phyloP scores from a whole-genome alignment of 2,888 invertebrate species.

The Hirtodrosophila cameraria region DNA sequence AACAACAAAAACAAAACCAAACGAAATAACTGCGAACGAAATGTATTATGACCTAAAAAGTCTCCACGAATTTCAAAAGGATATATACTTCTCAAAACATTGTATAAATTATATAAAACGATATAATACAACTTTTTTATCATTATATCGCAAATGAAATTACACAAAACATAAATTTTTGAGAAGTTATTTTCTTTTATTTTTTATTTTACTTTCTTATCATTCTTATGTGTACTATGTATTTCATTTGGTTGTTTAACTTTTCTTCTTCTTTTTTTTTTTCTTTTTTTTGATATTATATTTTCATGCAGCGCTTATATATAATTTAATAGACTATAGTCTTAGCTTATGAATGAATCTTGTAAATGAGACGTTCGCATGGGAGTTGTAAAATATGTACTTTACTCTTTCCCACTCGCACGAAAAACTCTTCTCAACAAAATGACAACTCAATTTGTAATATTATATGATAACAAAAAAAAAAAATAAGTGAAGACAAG shows the following conservation, averaged over 20 bases:
- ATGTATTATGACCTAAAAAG: constrained; percentile 17
- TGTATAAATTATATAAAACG: too few species aligned
- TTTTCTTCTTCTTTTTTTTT: too few species aligned
- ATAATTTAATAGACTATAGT: constrained; percentile 49
- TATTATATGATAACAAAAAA: constrained; percentile 64
- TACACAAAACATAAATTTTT: too few species aligned
- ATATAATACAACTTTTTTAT: too few species aligned
- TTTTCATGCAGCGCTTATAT: constrained; percentile 23
- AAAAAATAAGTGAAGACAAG: constrained; percentile 62
- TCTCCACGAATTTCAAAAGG: too few species aligned
- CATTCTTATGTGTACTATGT: not conserved
- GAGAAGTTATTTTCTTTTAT: not conserved
- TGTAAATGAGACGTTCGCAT: constrained; percentile 67
- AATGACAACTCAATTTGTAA: constrained; percentile 82
- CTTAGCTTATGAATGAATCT: constrained; percentile 37
- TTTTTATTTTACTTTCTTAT: not conserved
- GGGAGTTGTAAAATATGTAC: constrained; percentile 17
- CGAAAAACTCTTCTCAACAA: constrained; percentile 32
- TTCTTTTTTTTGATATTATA: constrained; percentile 23
- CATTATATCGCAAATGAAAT: too few species aligned
- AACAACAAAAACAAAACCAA: too few species aligned
- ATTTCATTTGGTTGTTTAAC: constrained; percentile 1
- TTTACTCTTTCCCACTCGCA: not conserved
- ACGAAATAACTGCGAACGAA: constrained; percentile 10
- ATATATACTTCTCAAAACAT: too few species aligned